A percentile compares a stretch with the other conserved stretches of the same genome.
Conservation (phyloP, 35 echinoderm and acorn worm genomes). For the Lytechinus variegatus region DNA sequence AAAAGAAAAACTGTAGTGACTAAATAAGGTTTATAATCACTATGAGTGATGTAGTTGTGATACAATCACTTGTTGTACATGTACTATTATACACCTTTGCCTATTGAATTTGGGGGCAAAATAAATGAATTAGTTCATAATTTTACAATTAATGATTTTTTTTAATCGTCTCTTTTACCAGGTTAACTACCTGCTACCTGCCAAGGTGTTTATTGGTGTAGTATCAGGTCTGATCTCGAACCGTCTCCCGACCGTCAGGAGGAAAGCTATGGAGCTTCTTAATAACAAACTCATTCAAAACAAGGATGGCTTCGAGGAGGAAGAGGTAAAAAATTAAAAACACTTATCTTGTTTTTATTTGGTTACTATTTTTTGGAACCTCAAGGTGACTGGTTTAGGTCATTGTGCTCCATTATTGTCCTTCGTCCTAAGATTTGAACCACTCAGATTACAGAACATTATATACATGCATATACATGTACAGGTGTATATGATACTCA, state of each 20-base stretch:
- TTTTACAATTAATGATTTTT: neutral
- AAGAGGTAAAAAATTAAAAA: conserved; percentile 59
- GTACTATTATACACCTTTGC: no score
- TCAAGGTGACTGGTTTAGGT: no score
- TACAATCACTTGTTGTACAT: no score
- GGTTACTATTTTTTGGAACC: neutral
- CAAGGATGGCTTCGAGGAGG: conserved; percentile 73
- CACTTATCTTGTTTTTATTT: neutral
- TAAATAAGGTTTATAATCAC: no score
- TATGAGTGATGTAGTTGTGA: no score
- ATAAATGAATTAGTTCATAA: neutral
- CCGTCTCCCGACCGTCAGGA: conserved; percentile 63
- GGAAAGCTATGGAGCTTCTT: conserved; percentile 94
- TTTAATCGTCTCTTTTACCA: neutral
- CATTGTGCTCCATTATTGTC: no score
- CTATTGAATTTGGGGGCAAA: no score
- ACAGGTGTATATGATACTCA: no score
- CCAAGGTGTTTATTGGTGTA: conserved; percentile 77
- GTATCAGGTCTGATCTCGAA: conserved; percentile 79
- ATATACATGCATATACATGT: no score
- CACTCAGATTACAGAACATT: no score
- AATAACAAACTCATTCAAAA: conserved; percentile 93
- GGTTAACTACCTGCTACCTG: conserved; percentile 86
- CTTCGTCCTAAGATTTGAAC: no score
- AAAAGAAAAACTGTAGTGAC: no score